Evolutionary conservation across 53 echinoderm and acorn worm species (phyloP), one percentile per base, ranked within the genome.

Genomic region (Pentamera pediparva): DNA sequence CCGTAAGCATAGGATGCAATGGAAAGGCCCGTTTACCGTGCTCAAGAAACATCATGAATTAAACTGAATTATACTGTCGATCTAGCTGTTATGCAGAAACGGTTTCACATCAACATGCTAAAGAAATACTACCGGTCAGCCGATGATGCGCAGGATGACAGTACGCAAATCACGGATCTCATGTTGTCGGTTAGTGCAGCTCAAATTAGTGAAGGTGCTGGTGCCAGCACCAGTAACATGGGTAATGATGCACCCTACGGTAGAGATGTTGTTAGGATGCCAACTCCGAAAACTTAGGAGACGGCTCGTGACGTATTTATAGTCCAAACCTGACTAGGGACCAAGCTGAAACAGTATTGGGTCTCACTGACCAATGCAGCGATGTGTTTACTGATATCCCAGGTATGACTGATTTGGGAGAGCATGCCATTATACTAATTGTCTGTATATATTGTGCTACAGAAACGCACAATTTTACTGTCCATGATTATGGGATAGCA

Each of bases 21-120:
- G 52, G 78, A 65, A 65, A 49, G 78, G 63, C 33, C 79, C 56
- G 6, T 65, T 53, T 37, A 30, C 1, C 8, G 57, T 53, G 4
- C 11, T 55, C 4, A 55, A 56, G 21, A 55, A 19, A 19, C 18
- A n/a, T 26, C 48, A 57, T 10, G 32, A 50, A 2, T 6, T 71
- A 6, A 36, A 71, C 38, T 57, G 11, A 77, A 39, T 24, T 49
- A 49, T 53, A 48, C 28, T 27, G 25, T 70, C n/a, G 70, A 70
- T 47, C 26, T 70, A 5, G 70, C 45, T 5, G 5, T 39, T 57
- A 71, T 62, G 17, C 37, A 55, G 25, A 82, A 84, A 37, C 80
- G 79, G 1, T 83, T 69, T 53, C 84, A 88, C 50, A 70, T 70
- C 6, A 89, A 85, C 49, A 25, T 89, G 49, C 39, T 89, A 48